Conservation (phyloP, 1,140 invertebrate genomes). For the Phenacoccus solenopsis region DNA sequence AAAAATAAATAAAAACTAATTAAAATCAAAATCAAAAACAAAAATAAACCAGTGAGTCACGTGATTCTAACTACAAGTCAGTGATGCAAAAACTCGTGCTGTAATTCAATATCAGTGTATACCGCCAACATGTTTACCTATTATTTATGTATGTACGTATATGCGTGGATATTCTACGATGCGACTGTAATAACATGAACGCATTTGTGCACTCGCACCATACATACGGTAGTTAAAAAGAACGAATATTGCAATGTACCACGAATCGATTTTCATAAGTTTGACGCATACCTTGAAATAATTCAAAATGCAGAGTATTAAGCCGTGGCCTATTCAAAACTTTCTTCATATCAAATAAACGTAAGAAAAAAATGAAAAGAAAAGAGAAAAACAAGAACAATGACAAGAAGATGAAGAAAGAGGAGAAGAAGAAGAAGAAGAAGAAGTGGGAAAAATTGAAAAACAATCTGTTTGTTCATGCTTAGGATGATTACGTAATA, state of each 20-base stretch:
- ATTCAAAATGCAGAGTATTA: conserved; percentile 9
- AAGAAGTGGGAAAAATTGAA: too few relatives aligned
- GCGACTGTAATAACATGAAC: conserved; percentile 10
- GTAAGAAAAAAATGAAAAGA: conserved; percentile 19
- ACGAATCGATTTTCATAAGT: conserved; percentile 13
- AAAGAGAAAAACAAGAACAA: conserved; percentile 22
- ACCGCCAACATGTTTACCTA: conserved; percentile 14
- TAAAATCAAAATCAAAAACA: conserved; percentile 20
- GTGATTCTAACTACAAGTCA: conserved; percentile 14
- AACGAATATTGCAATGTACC: conserved; percentile 15
- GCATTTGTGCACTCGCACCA: conserved; percentile 12
- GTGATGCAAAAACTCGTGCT: conserved; percentile 15
- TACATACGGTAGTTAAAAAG: conserved; percentile 16
- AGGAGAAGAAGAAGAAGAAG: too few relatives aligned
- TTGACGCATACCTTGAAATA: conserved; percentile 14
- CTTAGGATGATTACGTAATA: too few relatives aligned
- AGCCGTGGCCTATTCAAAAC: not conserved
- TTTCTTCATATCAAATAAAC: not conserved
- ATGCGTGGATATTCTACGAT: conserved; percentile 14
- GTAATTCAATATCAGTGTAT: conserved; percentile 8
- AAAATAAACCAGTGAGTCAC: not conserved
- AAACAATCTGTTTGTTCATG: too few relatives aligned
- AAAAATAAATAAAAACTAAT: conserved; percentile 11
- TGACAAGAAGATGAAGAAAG: too few relatives aligned
- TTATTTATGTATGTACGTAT: too few relatives aligned